Conservation (phyloP, 1,140 invertebrate species). For the Drosophila neocordata region DNA sequence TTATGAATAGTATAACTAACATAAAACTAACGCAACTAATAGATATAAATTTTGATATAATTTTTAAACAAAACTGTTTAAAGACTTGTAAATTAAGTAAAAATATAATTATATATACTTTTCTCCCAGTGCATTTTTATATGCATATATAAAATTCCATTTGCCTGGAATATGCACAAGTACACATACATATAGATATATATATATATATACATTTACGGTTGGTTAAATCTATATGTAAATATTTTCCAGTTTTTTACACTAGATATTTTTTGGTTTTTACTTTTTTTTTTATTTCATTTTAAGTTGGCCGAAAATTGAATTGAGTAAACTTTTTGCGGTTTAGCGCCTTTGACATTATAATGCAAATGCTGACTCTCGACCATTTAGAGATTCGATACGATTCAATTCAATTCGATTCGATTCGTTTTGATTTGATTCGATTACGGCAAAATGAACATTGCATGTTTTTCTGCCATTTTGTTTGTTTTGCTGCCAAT, state of each 20-base stretch:
- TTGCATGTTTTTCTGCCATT: neutral
- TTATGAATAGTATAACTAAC: too few relatives aligned
- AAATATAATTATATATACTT: too few relatives aligned
- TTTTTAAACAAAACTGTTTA: too few relatives aligned
- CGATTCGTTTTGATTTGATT: constrained; percentile 36
- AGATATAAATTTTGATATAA: too few relatives aligned
- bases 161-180: constrained; percentile 1
- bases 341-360: constrained; percentile 45
- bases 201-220: neutral
- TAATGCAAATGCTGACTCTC: constrained; percentile 44
- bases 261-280: neutral
- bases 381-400: constrained; percentile 43
- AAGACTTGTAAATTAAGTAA: neutral
- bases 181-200: neutral
- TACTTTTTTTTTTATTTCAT: constrained; percentile 14
- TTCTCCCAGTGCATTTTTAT: constrained; percentile 22
- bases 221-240: neutral
- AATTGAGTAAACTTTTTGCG: constrained; percentile 64
- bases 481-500: constrained; percentile 32
- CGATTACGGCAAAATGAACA: neutral
- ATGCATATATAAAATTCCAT: constrained; percentile 19
- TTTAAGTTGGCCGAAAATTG: constrained; percentile 37
- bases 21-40: too few relatives aligned
- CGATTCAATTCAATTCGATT: constrained; percentile 28
- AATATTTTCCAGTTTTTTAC: constrained; percentile 11